Base-by-base conservation (phyloP, 1,140 invertebrate species). In the Bombus superbus region DNA sequence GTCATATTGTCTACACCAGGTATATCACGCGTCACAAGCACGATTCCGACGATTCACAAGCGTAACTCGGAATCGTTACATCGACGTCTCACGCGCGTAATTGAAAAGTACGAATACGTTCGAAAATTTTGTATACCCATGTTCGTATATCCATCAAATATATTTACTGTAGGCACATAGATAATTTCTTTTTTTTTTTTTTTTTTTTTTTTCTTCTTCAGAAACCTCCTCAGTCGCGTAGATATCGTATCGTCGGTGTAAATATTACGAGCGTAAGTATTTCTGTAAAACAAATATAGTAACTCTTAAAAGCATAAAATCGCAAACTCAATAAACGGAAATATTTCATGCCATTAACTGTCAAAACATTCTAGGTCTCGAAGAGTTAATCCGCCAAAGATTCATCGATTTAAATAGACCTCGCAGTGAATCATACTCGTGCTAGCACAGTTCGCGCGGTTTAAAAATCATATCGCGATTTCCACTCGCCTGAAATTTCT, bases 391-490 rank as follows among this genome's bases (percentile, higher is more conserved):
- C 47, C 18, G 47, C 47, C 18, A 28, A 47, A 22, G 42, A 74
- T 74, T 74, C 72, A 74, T 32, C 72, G 44, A 28, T 28, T 75
- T 57, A 38, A 75, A 57, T 47, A 74, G 44, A 75, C 4, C 2
- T 38, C 1, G 4, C n/a, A 75, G 22, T 57, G n/a, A 35, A 10
- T 72, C 47, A 35, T 53, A 8, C 47, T 75, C 15, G 22, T 2
- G n/a, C 32, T 53, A 35, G n/a, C 42, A 47, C n/a, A n/a, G 6
- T 73, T 40, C 22, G 5, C 38, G 42, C 40, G n/a, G 40, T 28
- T 28, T n/a, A 28, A 42, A 15, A 42, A n/a, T 28, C 28, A 72
- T n/a, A 6, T 15, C 32, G 40, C 25, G 25, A n/a, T n/a, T 44
- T 73, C 15, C 22, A 2, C 47, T 40, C 3, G 8, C 3, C 9